A percentile compares a stretch with the other conserved stretches of the same genome.
Evolutionary conservation across 92 coral and sea anemone species (phyloP).

Genomic region (Paragorgia papillata): DNA sequence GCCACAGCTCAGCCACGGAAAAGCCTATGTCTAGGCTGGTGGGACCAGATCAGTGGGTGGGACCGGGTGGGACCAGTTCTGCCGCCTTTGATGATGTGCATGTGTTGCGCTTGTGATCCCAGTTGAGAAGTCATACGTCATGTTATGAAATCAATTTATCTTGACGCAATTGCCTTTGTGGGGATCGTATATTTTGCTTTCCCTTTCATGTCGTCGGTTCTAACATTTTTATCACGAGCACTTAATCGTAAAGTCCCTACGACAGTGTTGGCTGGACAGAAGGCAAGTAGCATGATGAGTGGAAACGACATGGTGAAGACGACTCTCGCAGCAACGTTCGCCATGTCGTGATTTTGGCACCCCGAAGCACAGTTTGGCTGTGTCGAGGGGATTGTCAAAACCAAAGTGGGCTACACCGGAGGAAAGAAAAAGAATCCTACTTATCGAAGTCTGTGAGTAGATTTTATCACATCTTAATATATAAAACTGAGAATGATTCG

Average conservation of each 20-base stretch:
- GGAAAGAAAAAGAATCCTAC: conserved; percentile 85
- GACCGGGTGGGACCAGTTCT: no score
- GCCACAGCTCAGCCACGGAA: no score
- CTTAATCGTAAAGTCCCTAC: conserved; percentile 23
- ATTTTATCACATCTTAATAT: background rate
- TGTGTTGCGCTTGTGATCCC: no score
- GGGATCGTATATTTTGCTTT: background rate
- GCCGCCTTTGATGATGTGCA: no score
- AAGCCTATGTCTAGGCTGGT: no score
- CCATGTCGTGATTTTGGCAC: conserved; percentile 99
- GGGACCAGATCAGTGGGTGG: no score
- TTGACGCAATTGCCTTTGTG: background rate
- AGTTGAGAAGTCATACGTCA: no score
- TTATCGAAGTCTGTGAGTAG: conserved; percentile 91
- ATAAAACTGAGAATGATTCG: background rate
- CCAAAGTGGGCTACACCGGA: conserved; percentile 96
- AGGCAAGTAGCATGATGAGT: background rate
- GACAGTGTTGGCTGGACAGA: background rate
- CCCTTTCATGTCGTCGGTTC: conserved; percentile 8
- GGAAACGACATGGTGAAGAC: conserved; percentile 42
- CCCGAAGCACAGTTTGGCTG: conserved; percentile 99
- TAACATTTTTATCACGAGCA: background rate
- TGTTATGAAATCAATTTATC: conserved; percentile 18
- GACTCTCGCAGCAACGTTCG: conserved; percentile 81
- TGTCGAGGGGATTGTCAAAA: conserved; percentile 84